Evolutionary conservation across 2,113 vertebrate species (phyloP).

Genomic region (Regulus satrapa): DNA sequence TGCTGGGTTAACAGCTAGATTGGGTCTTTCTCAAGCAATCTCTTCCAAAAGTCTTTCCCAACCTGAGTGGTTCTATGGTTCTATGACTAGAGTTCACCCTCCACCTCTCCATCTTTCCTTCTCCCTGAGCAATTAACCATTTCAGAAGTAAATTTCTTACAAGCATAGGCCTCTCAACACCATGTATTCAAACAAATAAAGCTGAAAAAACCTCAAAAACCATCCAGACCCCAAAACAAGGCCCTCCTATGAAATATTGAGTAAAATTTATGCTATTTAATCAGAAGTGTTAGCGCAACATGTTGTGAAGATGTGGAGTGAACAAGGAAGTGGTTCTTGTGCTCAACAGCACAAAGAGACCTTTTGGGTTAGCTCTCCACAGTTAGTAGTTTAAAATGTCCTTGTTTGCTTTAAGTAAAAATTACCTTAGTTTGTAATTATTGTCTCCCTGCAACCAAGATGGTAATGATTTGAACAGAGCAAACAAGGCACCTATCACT

Average conservation of each 20-base stretch:
- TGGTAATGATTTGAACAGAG: neutral
- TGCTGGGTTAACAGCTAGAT: neutral
- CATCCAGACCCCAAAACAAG: neutral
- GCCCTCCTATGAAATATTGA: neutral
- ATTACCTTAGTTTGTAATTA: neutral
- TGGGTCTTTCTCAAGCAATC: neutral
- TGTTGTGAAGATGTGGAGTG: neutral
- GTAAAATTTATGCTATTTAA: neutral
- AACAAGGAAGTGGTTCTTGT: neutral
- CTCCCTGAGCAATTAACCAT: neutral
- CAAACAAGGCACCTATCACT: neutral
- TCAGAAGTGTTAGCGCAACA: neutral
- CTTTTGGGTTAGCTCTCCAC: neutral
- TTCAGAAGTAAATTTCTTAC: neutral
- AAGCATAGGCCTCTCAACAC: neutral
- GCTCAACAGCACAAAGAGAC: neutral
- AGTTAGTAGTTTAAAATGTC: neutral
- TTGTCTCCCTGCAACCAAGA: neutral
- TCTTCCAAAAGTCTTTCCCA: neutral
- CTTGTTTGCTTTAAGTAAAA: neutral
- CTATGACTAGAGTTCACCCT: neutral
- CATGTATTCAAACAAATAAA: neutral
- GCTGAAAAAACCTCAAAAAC: rapidly evolving
- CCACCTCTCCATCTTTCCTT: neutral
- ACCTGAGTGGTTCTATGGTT: neutral